Conservation (phyloP, 2,113 vertebrate genomes). For the Aspidoscelis tigris region DNA sequence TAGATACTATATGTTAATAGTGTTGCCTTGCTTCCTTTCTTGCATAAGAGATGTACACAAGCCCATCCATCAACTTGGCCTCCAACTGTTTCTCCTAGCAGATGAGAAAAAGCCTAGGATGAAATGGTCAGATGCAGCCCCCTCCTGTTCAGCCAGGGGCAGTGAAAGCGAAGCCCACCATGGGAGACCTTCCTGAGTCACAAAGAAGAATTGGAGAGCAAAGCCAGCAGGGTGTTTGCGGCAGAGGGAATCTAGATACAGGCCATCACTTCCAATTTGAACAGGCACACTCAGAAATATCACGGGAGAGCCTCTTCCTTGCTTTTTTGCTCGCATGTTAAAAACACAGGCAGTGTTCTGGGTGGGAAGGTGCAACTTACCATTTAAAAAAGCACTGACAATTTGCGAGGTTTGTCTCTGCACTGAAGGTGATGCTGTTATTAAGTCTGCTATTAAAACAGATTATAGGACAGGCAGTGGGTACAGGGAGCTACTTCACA, state of each 20-base stretch:
- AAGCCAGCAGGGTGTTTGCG: slow-evolving; percentile 3
- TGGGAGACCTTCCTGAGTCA: slow-evolving; percentile 8
- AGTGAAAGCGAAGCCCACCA: slow-evolving; percentile 1
- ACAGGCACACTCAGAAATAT: neutral
- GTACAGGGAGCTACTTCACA: no score
- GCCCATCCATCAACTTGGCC: neutral
- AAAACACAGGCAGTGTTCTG: neutral
- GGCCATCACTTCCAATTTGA: slow-evolving; percentile 22
- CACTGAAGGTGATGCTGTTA: no score
- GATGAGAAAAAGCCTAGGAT: neutral
- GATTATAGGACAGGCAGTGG: no score
- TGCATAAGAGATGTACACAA: neutral
- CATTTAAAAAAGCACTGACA: neutral
- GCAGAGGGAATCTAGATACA: neutral
- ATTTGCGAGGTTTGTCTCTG: neutral
- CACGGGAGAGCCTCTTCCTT: neutral
- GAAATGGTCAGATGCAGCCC: neutral
- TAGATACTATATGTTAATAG: neutral
- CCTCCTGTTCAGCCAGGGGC: slow-evolving; percentile 11
- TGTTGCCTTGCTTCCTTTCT: neutral
- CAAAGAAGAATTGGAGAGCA: slow-evolving; percentile 1
- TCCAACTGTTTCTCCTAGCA: neutral
- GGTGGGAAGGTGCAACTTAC: neutral
- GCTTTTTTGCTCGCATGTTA: neutral
- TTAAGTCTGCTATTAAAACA: no score